A percentile compares a stretch with the other conserved stretches of the same genome.
These are phyloP conservation scores for Mercenaria mercenaria DNA, from an alignment of 1,140 invertebrate genomes.

Conservation along the genomic window DNA sequence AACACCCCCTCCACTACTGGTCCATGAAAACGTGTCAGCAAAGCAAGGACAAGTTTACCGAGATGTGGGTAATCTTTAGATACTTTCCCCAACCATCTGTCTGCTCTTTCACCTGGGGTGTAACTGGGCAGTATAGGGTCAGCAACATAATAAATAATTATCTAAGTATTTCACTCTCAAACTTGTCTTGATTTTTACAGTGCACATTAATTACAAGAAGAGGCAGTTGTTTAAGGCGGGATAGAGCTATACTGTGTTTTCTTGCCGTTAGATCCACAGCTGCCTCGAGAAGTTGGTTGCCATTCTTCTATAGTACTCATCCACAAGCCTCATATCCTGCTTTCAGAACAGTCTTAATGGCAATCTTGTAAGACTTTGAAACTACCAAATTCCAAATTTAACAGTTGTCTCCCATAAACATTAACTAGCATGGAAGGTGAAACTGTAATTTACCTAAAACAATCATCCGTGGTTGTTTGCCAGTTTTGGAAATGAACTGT, in stretches of 20 bases:
- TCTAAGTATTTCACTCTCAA: neutral
- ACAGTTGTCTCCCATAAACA: constrained; percentile 27
- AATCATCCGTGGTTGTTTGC: neutral
- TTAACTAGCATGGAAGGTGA: neutral
- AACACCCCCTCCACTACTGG: constrained; percentile 11
- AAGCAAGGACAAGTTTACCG: constrained; percentile 18
- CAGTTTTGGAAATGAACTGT: neutral
- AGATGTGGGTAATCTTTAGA: constrained; percentile 6
- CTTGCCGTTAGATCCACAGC: neutral
- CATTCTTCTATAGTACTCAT: neutral
- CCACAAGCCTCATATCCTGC: neutral
- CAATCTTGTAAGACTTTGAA: neutral
- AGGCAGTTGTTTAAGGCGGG: neutral
- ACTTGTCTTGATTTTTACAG: too few relatives aligned
- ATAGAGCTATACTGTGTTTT: neutral
- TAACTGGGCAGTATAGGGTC: neutral
- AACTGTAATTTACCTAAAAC: neutral
- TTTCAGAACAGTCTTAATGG: constrained; percentile 22
- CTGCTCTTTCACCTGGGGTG: neutral
- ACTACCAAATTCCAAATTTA: neutral
- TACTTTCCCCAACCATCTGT: constrained; percentile 19
- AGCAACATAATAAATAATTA: neutral
- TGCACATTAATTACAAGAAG: neutral
- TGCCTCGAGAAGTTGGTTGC: neutral
- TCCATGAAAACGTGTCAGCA: constrained; percentile 23